These are phyloP conservation scores for Melanotaenia maccullochi DNA, from an alignment of 2,797 vertebrate species.

Conservation along the genomic window DNA sequence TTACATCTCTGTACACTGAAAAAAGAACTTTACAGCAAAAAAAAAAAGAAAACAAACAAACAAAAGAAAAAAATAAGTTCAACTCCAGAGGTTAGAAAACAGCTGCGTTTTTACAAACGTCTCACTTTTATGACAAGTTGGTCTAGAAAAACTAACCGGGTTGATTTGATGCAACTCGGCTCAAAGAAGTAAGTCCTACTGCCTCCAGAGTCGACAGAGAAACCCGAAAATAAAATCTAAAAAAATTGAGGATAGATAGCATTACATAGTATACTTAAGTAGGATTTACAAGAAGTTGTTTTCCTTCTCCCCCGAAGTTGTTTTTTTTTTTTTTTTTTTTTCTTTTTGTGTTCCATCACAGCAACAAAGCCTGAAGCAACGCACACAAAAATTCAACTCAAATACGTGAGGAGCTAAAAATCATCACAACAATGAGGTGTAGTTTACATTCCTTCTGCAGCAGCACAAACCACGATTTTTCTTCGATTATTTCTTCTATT, in stretches of 20 bases:
- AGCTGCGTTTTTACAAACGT: slow-evolving; percentile 36
- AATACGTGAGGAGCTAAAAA: slow-evolving; percentile 74
- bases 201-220: slow-evolving; percentile 43
- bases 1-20: slow-evolving; percentile 84
- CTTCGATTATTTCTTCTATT: slow-evolving; percentile 57
- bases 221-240: slow-evolving; percentile 24
- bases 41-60: slow-evolving; percentile 38
- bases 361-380: slow-evolving; percentile 64
- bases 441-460: slow-evolving; percentile 82
- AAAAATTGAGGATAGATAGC: slow-evolving; percentile 63
- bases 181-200: slow-evolving; percentile 50
- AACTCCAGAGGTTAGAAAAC: slow-evolving; percentile 36
- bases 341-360: slow-evolving; percentile 57
- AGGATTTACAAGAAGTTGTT: slow-evolving; percentile 67
- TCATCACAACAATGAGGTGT: slow-evolving; percentile 76
- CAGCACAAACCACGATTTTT: slow-evolving; percentile 56
- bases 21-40: slow-evolving; percentile 50
- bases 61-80: slow-evolving; percentile 27
- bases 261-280: slow-evolving; percentile 69
- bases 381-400: slow-evolving; percentile 65
- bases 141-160: slow-evolving; percentile 41
- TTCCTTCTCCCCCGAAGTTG: slow-evolving; percentile 36
- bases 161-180: slow-evolving; percentile 54
- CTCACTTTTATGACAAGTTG: slow-evolving; percentile 24
- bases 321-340: slow-evolving; percentile 41